phyloP scores from a whole-genome alignment of 2,797 vertebrate genomes.

The Macroramphosus scolopax region DNA sequence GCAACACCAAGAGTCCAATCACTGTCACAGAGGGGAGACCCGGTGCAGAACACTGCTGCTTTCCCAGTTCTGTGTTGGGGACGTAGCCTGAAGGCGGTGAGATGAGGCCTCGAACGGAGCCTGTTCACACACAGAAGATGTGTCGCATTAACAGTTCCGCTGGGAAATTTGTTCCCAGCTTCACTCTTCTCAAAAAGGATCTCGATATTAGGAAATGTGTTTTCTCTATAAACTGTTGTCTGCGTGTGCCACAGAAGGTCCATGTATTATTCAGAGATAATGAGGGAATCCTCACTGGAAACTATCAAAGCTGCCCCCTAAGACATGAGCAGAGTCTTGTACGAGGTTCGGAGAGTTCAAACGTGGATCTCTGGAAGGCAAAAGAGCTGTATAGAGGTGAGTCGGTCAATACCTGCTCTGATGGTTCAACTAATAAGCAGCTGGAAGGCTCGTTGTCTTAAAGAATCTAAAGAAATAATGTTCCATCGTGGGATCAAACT shows the following conservation, averaged over 20 bases:
- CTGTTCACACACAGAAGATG: slow-evolving; percentile 30
- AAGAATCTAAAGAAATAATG: not conserved
- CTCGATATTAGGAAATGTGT: slow-evolving; percentile 13
- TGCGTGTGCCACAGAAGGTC: not conserved
- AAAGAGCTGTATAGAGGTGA: not conserved
- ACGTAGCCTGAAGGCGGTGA: slow-evolving; percentile 43
- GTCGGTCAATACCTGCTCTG: slow-evolving; percentile 10
- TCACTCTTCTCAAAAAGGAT: slow-evolving; percentile 1
- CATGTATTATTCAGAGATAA: slow-evolving; percentile 35
- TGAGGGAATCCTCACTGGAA: slow-evolving; percentile 33
- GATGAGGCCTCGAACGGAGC: slow-evolving; percentile 38
- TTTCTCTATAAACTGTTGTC: slow-evolving; percentile 5
- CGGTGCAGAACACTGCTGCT: slow-evolving; percentile 51
- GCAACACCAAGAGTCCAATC: slow-evolving; percentile 51
- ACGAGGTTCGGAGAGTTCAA: slow-evolving; percentile 15
- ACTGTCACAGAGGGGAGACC: slow-evolving; percentile 47
- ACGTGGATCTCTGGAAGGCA: slow-evolving; percentile 1
- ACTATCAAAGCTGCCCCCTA: slow-evolving; percentile 9
- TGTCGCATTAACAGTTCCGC: slow-evolving; percentile 13
- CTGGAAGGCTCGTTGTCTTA: not conserved
- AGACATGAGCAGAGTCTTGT: slow-evolving; percentile 10
- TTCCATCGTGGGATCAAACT: not conserved
- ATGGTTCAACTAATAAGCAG: not conserved
- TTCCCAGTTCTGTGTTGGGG: slow-evolving; percentile 30
- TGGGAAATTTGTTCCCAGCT: slow-evolving; percentile 24